These are phyloP conservation scores for Laticauda laticaudata DNA, from an alignment of 2,113 vertebrate genomes.

Conservation along the genomic window DNA sequence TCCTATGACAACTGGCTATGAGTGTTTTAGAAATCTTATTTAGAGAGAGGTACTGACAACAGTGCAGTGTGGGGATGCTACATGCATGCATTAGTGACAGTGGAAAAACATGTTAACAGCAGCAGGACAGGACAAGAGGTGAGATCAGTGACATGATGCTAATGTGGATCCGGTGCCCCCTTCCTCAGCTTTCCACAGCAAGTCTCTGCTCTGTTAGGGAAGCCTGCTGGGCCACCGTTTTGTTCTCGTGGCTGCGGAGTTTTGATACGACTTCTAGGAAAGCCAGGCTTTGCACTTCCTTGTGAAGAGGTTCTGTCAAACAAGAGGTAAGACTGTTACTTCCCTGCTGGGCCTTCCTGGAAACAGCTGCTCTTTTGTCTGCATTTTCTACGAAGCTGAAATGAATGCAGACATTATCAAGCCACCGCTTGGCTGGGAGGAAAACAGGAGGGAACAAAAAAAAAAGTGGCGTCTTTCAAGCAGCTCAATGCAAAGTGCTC, in stretches of 20 bases:
- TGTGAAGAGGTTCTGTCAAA: conserved; percentile 79
- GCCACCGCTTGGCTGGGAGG: background rate
- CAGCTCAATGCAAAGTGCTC: background rate
- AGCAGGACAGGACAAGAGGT: conserved; percentile 57
- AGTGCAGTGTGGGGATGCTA: conserved; percentile 72
- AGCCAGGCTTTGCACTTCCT: conserved; percentile 88
- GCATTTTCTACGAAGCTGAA: background rate
- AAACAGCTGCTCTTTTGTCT: conserved; percentile 4
- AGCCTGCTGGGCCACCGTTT: conserved; percentile 96
- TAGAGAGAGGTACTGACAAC: conserved; percentile 72
- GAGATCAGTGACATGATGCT: conserved; percentile 67
- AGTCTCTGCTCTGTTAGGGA: conserved; percentile 97
- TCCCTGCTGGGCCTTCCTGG: background rate
- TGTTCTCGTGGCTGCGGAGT: conserved; percentile 95
- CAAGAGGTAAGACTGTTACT: conserved; percentile 36
- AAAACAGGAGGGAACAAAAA: too few relatives aligned
- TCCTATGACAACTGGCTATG: conserved; percentile 81
- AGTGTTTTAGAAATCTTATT: conserved; percentile 76
- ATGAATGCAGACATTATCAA: background rate
- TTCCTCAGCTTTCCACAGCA: conserved; percentile 91
- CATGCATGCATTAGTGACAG: conserved; percentile 82
- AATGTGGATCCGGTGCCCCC: conserved; percentile 53
- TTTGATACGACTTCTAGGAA: conserved; percentile 94
- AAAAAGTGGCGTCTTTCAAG: background rate
- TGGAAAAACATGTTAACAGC: conserved; percentile 52